Evolutionary conservation across 2,888 invertebrate genomes (phyloP), one percentile per base, ranked within the genome.

Genomic region (Willowsia nigromaculata): DNA sequence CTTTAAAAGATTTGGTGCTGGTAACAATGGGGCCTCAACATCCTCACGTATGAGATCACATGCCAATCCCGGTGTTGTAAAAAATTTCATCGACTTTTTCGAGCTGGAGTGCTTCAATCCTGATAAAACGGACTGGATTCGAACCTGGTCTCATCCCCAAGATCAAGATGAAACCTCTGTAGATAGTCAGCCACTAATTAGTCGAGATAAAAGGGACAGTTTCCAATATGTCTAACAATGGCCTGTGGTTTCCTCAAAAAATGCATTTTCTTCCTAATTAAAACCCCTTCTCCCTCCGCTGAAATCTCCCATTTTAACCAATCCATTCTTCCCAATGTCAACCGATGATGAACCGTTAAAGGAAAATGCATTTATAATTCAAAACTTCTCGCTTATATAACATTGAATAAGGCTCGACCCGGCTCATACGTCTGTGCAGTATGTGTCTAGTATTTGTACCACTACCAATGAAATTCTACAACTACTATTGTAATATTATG

Each of bases 11-110:
- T 91, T 91, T 74, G 89, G 90, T 33, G 90, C 91, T 30, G 91
- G 93, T 13, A 84, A 53, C 27, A 65, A 76, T 65, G 92, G 93
- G 6, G 89, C 91, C 3, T 90, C 93, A 93, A 91, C 94, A 96
- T 96, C 94, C 96, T 96, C 94, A 95, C 95, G 96, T 91, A 53
- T 68, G 18, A 47, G 87, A 15, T 33, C 33, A 53, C 84, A 85
- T 50, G 62, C 71, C 27, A 88, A 82, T 65, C 83, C 90, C 15
- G 98, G 98, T 0, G 95, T 96, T 76, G 94, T 97, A 88, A 95
- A 96, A 93, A 99, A 99, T 94, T 94, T 97, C 83, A 95, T 97
- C 3, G 98, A 98, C 94, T 97, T 98, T 94, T 96, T 98, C 93
- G 96, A 96, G 93, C 95, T 96, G 93, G 95, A 95, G 37, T 96